Percentiles rank a stretch among this genome's conserved stretches.
Conservation (phyloP, 2,888 invertebrate genomes). For the Mystacides longicornis region DNA sequence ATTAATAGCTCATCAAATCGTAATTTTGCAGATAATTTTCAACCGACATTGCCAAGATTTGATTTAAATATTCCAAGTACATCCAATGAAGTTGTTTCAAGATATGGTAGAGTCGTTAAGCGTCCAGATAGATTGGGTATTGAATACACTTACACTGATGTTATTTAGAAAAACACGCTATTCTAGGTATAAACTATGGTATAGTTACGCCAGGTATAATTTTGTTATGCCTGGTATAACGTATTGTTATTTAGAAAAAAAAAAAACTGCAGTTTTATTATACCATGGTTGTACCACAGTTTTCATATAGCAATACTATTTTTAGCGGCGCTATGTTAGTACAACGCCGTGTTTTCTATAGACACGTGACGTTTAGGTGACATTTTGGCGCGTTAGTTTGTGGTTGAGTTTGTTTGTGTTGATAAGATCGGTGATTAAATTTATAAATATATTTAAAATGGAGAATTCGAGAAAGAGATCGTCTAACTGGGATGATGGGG, state of each 20-base stretch:
- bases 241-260: not conserved
- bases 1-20: too few relatives aligned
- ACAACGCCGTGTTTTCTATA: not conserved
- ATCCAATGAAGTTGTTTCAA: too few relatives aligned
- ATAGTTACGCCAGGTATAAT: not conserved
- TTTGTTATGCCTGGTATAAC: not conserved
- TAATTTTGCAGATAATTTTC: too few relatives aligned
- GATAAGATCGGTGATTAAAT: not conserved
- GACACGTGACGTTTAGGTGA: not conserved
- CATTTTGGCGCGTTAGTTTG: not conserved
- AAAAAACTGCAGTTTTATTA: not conserved
- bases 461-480: not conserved
- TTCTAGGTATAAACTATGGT: not conserved
- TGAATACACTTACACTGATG: too few relatives aligned
- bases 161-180: not conserved
- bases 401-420: not conserved
- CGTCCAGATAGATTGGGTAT: too few relatives aligned
- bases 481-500: conserved; percentile 2
- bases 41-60: too few relatives aligned
- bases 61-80: too few relatives aligned
- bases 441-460: not conserved
- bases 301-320: not conserved
- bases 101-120: too few relatives aligned
- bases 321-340: not conserved
- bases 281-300: not conserved